A percentile compares a stretch with the other conserved stretches of the same genome.
Evolutionary conservation across 2,113 vertebrate species (phyloP).

Genomic region (Grus americana): DNA sequence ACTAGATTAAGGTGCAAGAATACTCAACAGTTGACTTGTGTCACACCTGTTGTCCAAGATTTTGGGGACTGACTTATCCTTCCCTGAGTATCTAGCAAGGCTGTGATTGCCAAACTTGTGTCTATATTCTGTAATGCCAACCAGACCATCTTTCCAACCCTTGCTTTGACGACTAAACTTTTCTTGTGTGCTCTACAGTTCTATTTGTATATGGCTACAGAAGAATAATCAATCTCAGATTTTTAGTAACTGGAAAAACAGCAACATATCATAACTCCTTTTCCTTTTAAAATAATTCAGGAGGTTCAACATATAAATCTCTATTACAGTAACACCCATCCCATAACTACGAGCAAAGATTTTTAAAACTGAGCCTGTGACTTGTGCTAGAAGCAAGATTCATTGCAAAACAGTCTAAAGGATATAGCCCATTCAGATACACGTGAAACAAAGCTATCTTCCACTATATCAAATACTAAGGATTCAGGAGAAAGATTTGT

Average conservation of each 20-base stretch:
- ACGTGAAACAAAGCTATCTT: neutral
- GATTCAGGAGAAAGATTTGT: neutral
- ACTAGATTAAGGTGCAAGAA: neutral
- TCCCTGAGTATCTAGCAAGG: neutral
- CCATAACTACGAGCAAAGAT: neutral
- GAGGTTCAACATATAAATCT: neutral
- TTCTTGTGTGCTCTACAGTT: neutral
- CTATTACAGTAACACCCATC: neutral
- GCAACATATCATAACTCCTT: neutral
- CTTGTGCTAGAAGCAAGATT: neutral
- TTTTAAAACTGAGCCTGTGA: neutral
- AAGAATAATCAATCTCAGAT: neutral
- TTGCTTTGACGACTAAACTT: neutral
- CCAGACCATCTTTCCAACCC: neutral
- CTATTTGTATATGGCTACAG: neutral
- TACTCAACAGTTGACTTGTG: neutral
- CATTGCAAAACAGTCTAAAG: neutral
- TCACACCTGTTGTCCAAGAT: neutral
- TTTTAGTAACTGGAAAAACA: neutral
- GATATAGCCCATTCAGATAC: too few species aligned
- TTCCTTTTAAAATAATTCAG: neutral
- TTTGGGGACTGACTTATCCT: neutral
- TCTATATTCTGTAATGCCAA: neutral
- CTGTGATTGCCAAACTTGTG: neutral
- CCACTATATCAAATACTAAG: neutral